phyloP scores from a whole-genome alignment of 1,140 invertebrate species.

The Brachionus manjavacas region DNA sequence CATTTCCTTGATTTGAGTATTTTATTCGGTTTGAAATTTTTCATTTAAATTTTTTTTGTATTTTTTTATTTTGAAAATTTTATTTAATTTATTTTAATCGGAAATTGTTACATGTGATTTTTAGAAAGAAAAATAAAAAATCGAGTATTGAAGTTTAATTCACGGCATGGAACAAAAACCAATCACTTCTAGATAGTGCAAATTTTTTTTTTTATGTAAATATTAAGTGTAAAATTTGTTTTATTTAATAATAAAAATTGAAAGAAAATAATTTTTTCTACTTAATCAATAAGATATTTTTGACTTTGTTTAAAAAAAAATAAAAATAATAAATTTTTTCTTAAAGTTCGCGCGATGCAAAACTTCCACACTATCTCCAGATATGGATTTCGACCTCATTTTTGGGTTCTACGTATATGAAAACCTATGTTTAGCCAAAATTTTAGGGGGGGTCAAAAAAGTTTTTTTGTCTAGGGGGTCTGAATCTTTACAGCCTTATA shows the following conservation, averaged over 20 bases:
- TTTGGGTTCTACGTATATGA: too few relatives aligned
- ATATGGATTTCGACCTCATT: too few relatives aligned
- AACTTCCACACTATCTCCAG: too few relatives aligned
- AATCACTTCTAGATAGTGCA: not conserved
- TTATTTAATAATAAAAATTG: not conserved
- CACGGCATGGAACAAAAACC: not conserved
- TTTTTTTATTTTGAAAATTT: not conserved
- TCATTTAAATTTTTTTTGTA: not conserved
- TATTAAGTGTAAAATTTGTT: not conserved
- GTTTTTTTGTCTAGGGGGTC: too few relatives aligned
- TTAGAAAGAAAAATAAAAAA: not conserved
- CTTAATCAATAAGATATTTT: too few relatives aligned
- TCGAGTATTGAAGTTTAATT: not conserved
- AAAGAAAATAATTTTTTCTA: too few relatives aligned
- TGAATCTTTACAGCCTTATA: too few relatives aligned
- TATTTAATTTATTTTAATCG: not conserved
- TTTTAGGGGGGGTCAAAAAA: too few relatives aligned
- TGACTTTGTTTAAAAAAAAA: too few relatives aligned
- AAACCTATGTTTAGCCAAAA: too few relatives aligned
- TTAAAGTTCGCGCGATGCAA: too few relatives aligned
- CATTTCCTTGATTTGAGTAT: conserved; percentile 64
- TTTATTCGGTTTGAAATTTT: not conserved
- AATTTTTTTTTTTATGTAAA: not conserved
- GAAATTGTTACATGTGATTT: not conserved
- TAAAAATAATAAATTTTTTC: too few relatives aligned